phyloP scores from a whole-genome alignment of 2,113 vertebrate genomes.

The Clarias gariepinus region DNA sequence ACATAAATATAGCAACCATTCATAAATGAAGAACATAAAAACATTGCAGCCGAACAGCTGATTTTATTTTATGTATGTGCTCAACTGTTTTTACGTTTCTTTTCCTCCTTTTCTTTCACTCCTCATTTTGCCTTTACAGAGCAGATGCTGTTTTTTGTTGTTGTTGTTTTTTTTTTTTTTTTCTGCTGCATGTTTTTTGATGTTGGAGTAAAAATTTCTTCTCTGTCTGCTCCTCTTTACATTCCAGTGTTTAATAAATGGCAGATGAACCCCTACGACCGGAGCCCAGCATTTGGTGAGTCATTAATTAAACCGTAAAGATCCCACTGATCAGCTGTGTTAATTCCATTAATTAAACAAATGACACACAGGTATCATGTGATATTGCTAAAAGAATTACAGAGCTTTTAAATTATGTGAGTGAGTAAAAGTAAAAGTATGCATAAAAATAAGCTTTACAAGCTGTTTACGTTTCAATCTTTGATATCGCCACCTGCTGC shows the following conservation, averaged over 20 bases:
- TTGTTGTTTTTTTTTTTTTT: neutral
- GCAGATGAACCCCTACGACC: slow-evolving; percentile 99
- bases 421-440: too few relatives aligned
- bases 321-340: neutral
- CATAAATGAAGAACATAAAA: too few relatives aligned
- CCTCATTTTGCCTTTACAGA: too few relatives aligned
- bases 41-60: too few relatives aligned
- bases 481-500: too few relatives aligned
- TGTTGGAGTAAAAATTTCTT: neutral
- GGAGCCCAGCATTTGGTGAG: slow-evolving; percentile 94
- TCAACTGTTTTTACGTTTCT: too few relatives aligned
- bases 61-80: too few relatives aligned
- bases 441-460: too few relatives aligned
- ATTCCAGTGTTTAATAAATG: slow-evolving; percentile 91
- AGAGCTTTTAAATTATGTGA: neutral
- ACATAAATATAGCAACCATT: too few relatives aligned
- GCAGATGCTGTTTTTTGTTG: too few relatives aligned
- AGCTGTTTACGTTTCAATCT: too few relatives aligned
- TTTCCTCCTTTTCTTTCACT: too few relatives aligned
- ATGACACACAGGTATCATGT: neutral
- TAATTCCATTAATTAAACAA: neutral
- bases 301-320: slow-evolving; percentile 23
- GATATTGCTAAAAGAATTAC: neutral
- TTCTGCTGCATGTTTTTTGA: neutral
- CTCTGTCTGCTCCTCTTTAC: neutral